Evolutionary conservation across 1,140 invertebrate genomes (phyloP).

Genomic region (Akabosia matsudoensis): DNA sequence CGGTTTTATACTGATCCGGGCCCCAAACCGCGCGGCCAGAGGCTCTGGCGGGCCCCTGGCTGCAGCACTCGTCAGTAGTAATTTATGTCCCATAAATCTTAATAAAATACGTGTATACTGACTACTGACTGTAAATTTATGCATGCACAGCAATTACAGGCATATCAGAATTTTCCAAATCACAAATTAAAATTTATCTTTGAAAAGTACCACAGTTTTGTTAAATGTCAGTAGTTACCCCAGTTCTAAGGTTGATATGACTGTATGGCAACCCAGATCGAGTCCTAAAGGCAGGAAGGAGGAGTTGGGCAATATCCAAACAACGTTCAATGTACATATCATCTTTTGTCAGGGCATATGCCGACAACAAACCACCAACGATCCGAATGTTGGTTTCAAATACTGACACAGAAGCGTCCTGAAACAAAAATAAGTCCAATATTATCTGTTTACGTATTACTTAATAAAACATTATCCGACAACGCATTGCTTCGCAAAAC

Average conservation of each 20-base stretch:
- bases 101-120: too few species aligned
- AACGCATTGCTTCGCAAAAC: too few species aligned
- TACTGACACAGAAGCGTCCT: constrained; percentile 88
- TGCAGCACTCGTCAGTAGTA: too few species aligned
- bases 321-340: constrained; percentile 48
- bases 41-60: too few species aligned
- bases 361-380: constrained; percentile 58
- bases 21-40: too few species aligned
- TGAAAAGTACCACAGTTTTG: background rate
- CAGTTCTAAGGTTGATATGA: background rate
- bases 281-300: constrained; percentile 78
- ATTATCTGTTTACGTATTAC: too few species aligned
- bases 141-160: too few species aligned
- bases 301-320: constrained; percentile 79
- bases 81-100: too few species aligned
- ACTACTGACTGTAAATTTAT: too few species aligned
- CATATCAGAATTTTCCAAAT: too few species aligned
- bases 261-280: constrained; percentile 70
- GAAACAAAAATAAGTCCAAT: constrained; percentile 36
- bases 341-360: constrained; percentile 57
- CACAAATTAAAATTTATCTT: background rate
- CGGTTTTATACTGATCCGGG: too few species aligned
- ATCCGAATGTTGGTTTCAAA: constrained; percentile 99
- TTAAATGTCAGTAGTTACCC: background rate
- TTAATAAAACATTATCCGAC: too few species aligned